Conservation (phyloP, 1,140 invertebrate genomes). For the Pseudomyrmex concolor region DNA sequence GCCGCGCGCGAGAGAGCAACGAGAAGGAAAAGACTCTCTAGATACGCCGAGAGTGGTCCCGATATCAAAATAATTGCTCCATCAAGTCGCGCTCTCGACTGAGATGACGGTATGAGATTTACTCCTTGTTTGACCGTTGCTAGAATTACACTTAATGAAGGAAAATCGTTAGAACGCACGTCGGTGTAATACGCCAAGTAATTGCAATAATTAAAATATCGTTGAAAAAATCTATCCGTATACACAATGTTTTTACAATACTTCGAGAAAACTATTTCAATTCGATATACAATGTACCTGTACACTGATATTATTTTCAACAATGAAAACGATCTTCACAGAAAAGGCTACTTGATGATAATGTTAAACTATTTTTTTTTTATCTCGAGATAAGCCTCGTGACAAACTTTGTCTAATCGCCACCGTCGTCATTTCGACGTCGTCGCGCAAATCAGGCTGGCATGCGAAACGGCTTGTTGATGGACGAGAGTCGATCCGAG, state of each 20-base stretch:
- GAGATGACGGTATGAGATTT: slow-evolving; percentile 68
- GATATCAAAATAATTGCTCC: slow-evolving; percentile 79
- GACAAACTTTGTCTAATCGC: slow-evolving; percentile 62
- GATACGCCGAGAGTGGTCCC: slow-evolving; percentile 65
- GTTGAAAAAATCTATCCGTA: not conserved
- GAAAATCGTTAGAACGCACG: slow-evolving; percentile 67
- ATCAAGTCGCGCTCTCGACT: slow-evolving; percentile 66
- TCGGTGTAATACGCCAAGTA: slow-evolving; percentile 10
- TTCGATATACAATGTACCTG: not conserved
- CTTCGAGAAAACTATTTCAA: not conserved
- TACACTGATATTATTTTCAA: not conserved
- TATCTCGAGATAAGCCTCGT: slow-evolving; percentile 62
- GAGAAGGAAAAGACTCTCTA: slow-evolving; percentile 53
- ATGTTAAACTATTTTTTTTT: not conserved
- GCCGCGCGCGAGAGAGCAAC: slow-evolving; percentile 30
- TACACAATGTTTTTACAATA: too few species aligned
- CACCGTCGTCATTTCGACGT: slow-evolving; percentile 11
- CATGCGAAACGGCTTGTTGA: slow-evolving; percentile 79
- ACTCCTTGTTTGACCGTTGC: slow-evolving; percentile 72
- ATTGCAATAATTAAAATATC: slow-evolving; percentile 30
- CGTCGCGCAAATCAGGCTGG: slow-evolving; percentile 57
- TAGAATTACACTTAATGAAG: slow-evolving; percentile 67
- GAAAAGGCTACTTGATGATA: not conserved
- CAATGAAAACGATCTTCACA: not conserved
- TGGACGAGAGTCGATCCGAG: slow-evolving; percentile 71